phyloP scores from a whole-genome alignment of 1,140 invertebrate species.

The Brachionus rotundiformis region DNA sequence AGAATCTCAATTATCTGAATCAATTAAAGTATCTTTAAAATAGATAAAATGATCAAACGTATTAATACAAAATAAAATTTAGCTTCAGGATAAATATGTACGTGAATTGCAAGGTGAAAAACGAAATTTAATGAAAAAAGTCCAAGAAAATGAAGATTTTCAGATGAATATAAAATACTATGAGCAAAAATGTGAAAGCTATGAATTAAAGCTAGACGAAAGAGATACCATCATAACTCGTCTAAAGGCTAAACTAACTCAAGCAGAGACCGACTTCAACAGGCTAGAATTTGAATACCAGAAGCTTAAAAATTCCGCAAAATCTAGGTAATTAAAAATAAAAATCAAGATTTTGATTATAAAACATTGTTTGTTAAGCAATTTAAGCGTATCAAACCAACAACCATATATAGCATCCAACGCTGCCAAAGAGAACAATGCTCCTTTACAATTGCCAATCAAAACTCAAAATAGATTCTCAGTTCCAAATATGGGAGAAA shows the following conservation, averaged over 20 bases:
- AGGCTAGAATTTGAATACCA: constrained; percentile 30
- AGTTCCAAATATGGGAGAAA: not conserved
- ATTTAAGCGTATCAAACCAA: not conserved
- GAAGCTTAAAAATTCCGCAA: constrained; percentile 6
- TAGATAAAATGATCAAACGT: no score
- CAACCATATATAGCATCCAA: constrained; percentile 31
- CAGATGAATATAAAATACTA: constrained; percentile 48
- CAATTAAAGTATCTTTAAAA: constrained; percentile 32
- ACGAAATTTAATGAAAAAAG: constrained; percentile 10
- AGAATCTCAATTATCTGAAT: constrained; percentile 28
- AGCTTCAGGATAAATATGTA: constrained; percentile 34
- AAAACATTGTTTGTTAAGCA: not conserved
- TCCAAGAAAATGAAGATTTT: constrained; percentile 42
- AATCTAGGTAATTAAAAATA: not conserved
- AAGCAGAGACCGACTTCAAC: constrained; percentile 18
- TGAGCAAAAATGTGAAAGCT: constrained; percentile 43
- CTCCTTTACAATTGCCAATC: not conserved
- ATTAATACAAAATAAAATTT: no score
- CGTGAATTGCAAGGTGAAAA: constrained; percentile 43
- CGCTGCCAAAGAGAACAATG: not conserved
- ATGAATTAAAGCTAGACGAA: constrained; percentile 41
- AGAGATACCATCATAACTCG: constrained; percentile 34
- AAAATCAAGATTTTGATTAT: not conserved
- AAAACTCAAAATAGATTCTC: constrained; percentile 28
- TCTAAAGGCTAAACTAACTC: not conserved